Conservation (phyloP, 2,888 invertebrate genomes). For the Nebria salina region DNA sequence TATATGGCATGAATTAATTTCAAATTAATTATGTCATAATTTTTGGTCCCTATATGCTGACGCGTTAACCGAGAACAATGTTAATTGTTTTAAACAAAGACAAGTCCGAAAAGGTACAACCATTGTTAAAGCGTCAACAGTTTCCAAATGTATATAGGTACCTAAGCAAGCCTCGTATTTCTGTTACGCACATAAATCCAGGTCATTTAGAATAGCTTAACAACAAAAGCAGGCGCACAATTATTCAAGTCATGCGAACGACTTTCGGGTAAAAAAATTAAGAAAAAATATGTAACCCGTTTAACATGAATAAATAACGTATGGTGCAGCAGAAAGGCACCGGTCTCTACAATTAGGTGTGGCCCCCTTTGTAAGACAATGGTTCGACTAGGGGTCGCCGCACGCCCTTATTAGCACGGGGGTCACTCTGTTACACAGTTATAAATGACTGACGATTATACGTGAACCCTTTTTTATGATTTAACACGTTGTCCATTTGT, state of each 20-base stretch:
- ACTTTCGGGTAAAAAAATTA: not conserved
- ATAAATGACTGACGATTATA: constrained; percentile 42
- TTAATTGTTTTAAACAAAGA: constrained; percentile 20
- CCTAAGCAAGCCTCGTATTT: too few species aligned
- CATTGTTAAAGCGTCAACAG: not conserved
- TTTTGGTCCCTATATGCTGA: not conserved
- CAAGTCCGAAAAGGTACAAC: not conserved
- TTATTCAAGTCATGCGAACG: constrained; percentile 29
- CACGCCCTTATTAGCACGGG: constrained; percentile 42
- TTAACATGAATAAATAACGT: constrained; percentile 29
- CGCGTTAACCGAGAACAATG: not conserved
- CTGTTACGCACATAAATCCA: constrained; percentile 32
- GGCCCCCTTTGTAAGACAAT: constrained; percentile 43
- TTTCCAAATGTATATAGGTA: too few species aligned
- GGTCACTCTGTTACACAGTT: constrained; percentile 32
- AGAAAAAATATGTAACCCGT: constrained; percentile 35
- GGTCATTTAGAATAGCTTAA: constrained; percentile 45
- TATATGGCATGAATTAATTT: not conserved
- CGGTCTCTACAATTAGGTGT: constrained; percentile 37
- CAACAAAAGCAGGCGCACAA: constrained; percentile 35
- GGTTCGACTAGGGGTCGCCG: constrained; percentile 22
- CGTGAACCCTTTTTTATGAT: constrained; percentile 38
- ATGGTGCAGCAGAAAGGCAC: constrained; percentile 14
- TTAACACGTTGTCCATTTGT: constrained; percentile 60
- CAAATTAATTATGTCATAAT: not conserved